These are phyloP conservation scores for Crocallis elinguaria DNA, from an alignment of 2,888 invertebrate genomes.

Conservation along the genomic window DNA sequence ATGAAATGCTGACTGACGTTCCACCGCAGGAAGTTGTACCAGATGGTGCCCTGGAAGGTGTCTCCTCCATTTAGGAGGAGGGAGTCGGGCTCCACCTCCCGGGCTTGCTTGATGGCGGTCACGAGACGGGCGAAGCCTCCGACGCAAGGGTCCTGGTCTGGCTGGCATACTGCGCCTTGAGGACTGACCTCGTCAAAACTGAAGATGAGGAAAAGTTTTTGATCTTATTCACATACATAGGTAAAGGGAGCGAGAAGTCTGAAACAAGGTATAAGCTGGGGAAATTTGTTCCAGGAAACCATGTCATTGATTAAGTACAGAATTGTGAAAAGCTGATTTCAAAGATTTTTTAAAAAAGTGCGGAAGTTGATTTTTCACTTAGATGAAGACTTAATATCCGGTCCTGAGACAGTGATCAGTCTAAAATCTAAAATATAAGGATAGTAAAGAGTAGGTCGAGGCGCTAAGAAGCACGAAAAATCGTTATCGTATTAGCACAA, in stretches of 20 bases:
- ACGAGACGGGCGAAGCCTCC: constrained; percentile 89
- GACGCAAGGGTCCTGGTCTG: constrained; percentile 80
- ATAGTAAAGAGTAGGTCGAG: too few species aligned
- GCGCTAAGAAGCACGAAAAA: background rate
- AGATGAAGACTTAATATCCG: too few species aligned
- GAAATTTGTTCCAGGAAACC: too few species aligned
- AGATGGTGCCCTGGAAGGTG: constrained; percentile 88
- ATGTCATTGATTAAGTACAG: too few species aligned
- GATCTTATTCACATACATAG: too few species aligned
- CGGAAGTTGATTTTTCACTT: too few species aligned
- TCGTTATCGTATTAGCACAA: background rate
- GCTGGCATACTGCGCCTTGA: constrained; percentile 83
- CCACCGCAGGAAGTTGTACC: constrained; percentile 91
- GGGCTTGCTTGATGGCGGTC: constrained; percentile 78
- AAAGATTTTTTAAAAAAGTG: too few species aligned
- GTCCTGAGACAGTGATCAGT: too few species aligned
- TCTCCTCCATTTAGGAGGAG: constrained; percentile 88
- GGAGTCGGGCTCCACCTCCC: constrained; percentile 85
- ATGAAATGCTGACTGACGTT: constrained; percentile 90
- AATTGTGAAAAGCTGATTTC: too few species aligned
- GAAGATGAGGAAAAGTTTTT: background rate
- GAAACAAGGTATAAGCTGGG: too few species aligned
- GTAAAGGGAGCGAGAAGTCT: too few species aligned
- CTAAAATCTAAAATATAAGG: too few species aligned
- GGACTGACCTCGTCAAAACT: constrained; percentile 87